phyloP scores from a whole-genome alignment of 2,113 vertebrate genomes.

The Vulpes ferrilata region DNA sequence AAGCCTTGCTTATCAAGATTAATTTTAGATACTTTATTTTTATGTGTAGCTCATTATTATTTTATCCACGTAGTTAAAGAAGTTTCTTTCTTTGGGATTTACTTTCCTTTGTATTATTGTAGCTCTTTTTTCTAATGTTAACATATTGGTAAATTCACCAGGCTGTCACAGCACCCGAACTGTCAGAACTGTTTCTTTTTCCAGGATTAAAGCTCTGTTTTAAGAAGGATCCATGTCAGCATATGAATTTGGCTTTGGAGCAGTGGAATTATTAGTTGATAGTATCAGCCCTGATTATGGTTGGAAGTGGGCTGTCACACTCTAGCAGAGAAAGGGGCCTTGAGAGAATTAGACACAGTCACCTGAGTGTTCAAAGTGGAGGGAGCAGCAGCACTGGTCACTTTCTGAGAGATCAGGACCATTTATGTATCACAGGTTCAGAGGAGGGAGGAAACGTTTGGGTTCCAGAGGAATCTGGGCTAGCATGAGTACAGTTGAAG shows the following conservation, averaged over 20 bases:
- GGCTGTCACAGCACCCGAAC: neutral
- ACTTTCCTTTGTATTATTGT: neutral
- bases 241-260: neutral
- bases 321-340: neutral
- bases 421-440: neutral
- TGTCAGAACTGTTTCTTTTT: neutral
- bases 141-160: neutral
- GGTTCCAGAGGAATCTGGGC: neutral
- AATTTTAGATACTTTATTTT: neutral
- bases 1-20: neutral
- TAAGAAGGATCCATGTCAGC: neutral
- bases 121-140: neutral
- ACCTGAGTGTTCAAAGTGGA: neutral
- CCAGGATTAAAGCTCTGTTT: neutral
- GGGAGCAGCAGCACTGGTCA: no score
- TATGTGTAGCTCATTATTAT: neutral
- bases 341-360: neutral
- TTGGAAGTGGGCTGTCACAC: neutral
- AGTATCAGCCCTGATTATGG: neutral
- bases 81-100: neutral
- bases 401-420: neutral
- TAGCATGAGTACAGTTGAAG: neutral
- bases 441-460: neutral
- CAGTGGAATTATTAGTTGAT: neutral
- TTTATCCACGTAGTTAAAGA: neutral